These are phyloP conservation scores for Pandemis heparana DNA, from an alignment of 2,888 invertebrate genomes.

Conservation along the genomic window DNA sequence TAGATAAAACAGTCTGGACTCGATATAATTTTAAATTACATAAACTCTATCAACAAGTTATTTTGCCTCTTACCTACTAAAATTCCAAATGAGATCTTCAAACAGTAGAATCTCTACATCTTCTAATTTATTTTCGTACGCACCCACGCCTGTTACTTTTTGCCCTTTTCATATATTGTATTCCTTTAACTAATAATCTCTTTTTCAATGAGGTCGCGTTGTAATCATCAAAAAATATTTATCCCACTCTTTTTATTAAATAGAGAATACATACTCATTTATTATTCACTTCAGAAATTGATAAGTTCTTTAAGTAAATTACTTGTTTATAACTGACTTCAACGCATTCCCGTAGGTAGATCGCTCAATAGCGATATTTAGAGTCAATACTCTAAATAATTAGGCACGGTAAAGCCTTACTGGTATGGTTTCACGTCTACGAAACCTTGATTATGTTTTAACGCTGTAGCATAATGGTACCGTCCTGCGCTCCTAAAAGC, in stretches of 20 bases:
- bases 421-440: not conserved
- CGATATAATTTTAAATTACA: too few relatives aligned
- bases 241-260: not conserved
- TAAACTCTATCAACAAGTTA: too few relatives aligned
- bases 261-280: not conserved
- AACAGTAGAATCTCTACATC: too few relatives aligned
- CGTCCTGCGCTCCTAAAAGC: slow-evolving; percentile 47
- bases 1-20: too few relatives aligned
- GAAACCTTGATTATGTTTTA: slow-evolving; percentile 11
- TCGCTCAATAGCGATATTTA: too few relatives aligned
- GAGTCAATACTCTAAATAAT: not conserved
- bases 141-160: not conserved
- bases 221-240: not conserved
- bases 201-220: not conserved
- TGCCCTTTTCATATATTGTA: not conserved
- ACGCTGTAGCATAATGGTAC: slow-evolving; percentile 41
- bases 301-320: not conserved
- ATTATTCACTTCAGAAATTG: too few relatives aligned
- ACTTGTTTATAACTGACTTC: not conserved
- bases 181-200: not conserved
- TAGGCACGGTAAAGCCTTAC: not conserved
- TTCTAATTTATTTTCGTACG: not conserved
- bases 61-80: too few relatives aligned
- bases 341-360: not conserved
- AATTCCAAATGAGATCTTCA: too few relatives aligned